A percentile compares a stretch with the other conserved stretches of the same genome.
Evolutionary conservation across 1,140 invertebrate genomes (phyloP).

Genomic region (Bombus fervidus): DNA sequence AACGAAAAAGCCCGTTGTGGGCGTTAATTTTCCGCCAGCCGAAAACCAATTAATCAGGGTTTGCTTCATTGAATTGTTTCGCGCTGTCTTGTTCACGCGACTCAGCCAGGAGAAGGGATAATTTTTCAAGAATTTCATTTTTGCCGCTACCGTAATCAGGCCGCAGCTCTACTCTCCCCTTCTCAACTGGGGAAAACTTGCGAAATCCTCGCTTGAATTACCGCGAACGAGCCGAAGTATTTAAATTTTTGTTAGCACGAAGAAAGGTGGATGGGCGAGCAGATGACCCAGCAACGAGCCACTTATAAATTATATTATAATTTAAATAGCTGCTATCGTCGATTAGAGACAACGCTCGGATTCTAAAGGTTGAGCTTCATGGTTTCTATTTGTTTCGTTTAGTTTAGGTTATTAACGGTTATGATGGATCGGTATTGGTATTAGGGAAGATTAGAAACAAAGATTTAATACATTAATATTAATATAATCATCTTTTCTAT

Average conservation of each 20-base stretch:
- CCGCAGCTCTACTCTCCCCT: neutral
- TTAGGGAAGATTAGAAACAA: neutral
- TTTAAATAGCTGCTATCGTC: neutral
- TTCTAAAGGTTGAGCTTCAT: neutral
- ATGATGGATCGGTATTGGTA: too few species aligned
- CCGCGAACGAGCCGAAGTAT: conserved; percentile 15
- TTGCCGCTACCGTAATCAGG: conserved; percentile 22
- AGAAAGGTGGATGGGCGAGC: neutral
- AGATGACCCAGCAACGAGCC: neutral
- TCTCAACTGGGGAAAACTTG: neutral
- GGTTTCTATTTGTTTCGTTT: neutral
- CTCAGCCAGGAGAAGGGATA: conserved; percentile 51
- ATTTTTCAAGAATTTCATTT: conserved; percentile 75
- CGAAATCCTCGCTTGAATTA: conserved; percentile 48
- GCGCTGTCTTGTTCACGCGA: conserved; percentile 67
- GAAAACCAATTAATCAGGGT: conserved; percentile 76
- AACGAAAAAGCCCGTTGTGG: conserved; percentile 61
- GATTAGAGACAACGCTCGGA: neutral
- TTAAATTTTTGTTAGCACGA: conserved; percentile 16
- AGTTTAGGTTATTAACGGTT: neutral
- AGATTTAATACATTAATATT: neutral
- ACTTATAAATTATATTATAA: conserved; percentile 16
- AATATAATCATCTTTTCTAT: too few species aligned
- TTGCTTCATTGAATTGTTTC: conserved; percentile 70
- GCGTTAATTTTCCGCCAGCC: conserved; percentile 70